phyloP scores from a whole-genome alignment of 2,797 vertebrate species.

The Staurois parvus region DNA sequence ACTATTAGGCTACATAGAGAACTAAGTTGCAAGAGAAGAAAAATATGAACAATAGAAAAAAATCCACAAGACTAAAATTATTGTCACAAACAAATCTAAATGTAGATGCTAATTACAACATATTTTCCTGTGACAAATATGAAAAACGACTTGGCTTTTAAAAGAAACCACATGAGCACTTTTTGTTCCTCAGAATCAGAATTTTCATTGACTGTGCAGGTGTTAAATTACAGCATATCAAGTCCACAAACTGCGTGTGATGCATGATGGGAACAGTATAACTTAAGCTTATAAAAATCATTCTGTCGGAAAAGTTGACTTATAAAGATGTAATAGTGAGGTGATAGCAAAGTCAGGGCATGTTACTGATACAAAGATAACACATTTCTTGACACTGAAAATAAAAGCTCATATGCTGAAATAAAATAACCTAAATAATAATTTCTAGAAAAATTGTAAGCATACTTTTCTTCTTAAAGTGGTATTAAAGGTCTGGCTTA shows the following conservation, averaged over 20 bases:
- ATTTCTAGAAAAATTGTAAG: no score
- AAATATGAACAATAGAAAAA: constrained; percentile 32
- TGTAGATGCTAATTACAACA: constrained; percentile 49
- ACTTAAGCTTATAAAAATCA: not conserved
- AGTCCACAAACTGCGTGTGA: not conserved
- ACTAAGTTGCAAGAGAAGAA: constrained; percentile 1
- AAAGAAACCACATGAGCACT: constrained; percentile 21
- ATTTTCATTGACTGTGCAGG: constrained; percentile 40
- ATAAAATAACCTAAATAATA: no score
- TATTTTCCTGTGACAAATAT: constrained; percentile 19
- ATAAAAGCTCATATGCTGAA: no score
- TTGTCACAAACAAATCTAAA: constrained; percentile 49
- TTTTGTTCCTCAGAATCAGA: constrained; percentile 32
- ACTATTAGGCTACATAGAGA: constrained; percentile 41
- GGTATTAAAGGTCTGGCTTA: no score
- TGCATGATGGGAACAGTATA: not conserved
- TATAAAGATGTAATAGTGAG: not conserved
- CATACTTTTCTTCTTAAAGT: no score
- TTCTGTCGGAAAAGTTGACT: not conserved
- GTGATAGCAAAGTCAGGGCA: not conserved
- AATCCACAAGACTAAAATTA: constrained; percentile 52
- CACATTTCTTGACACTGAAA: not conserved
- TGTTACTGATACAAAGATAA: not conserved
- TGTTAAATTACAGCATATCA: constrained; percentile 39
- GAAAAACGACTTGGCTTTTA: constrained; percentile 32